These are phyloP conservation scores for Pachypsylla venusta DNA, from an alignment of 1,140 invertebrate genomes.

Conservation along the genomic window DNA sequence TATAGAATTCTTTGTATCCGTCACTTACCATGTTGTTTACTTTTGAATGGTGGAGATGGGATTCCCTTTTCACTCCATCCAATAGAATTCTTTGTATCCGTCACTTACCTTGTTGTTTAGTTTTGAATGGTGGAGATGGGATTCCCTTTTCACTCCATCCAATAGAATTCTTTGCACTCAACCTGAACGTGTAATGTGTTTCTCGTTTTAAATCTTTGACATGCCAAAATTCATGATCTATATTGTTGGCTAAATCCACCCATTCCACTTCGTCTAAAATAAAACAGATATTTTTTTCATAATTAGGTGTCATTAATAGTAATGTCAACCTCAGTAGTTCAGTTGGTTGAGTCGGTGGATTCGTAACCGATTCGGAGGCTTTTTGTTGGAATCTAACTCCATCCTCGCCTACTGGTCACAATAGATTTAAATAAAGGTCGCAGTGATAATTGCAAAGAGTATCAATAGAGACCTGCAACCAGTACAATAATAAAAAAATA, in stretches of 20 bases:
- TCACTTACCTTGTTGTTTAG: conserved; percentile 40
- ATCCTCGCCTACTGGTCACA: too few species aligned
- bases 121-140: conserved; percentile 50
- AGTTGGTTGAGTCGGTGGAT: too few species aligned
- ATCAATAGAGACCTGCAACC: too few species aligned
- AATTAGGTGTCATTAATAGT: too few species aligned
- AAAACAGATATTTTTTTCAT: conserved; percentile 7
- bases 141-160: conserved; percentile 80
- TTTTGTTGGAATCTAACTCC: too few species aligned
- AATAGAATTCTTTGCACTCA: conserved; percentile 77
- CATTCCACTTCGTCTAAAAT: conserved; percentile 56
- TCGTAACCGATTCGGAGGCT: too few species aligned
- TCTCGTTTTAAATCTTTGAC: conserved; percentile 59
- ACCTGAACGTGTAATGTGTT: conserved; percentile 72
- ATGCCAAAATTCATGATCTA: conserved; percentile 86
- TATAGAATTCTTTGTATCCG: conserved; percentile 76
- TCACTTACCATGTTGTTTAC: conserved; percentile 42
- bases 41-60: conserved; percentile 50
- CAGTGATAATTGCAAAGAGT: too few species aligned
- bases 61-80: conserved; percentile 80
- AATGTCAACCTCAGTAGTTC: too few species aligned
- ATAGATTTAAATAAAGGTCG: too few species aligned
- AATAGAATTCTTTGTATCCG: conserved; percentile 66
- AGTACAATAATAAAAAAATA: too few species aligned
- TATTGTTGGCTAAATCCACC: conserved; percentile 71